A percentile compares a stretch with the other conserved stretches of the same genome.
phyloP scores from a whole-genome alignment of 2,888 invertebrate genomes.

The Sinhomidia bicolor region DNA sequence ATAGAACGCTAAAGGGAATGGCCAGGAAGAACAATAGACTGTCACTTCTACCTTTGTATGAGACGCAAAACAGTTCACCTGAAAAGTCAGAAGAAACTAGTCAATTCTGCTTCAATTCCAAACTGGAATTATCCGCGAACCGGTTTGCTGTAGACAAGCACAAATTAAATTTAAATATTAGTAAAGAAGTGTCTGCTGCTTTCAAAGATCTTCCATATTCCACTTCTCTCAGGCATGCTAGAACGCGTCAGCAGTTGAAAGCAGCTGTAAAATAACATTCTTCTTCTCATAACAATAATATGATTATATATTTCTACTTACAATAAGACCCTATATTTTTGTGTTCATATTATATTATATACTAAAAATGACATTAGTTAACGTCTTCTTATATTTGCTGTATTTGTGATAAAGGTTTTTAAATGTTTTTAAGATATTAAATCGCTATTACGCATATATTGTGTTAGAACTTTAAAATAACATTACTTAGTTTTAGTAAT shows the following conservation, averaged over 20 bases:
- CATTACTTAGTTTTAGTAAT: too few relatives aligned
- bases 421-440: too few relatives aligned
- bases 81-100: conserved; percentile 4
- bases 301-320: too few relatives aligned
- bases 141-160: not conserved
- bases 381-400: too few relatives aligned
- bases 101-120: not conserved
- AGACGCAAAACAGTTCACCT: not conserved
- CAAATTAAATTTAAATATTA: conserved; percentile 22
- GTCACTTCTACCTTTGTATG: not conserved
- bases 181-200: not conserved
- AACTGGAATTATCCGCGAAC: not conserved
- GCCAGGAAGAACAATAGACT: not conserved
- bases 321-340: not conserved
- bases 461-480: too few relatives aligned
- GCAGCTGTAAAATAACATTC: conserved; percentile 42
- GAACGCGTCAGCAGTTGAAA: conserved; percentile 45
- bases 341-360: not conserved
- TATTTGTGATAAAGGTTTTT: too few relatives aligned
- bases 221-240: not conserved
- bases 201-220: conserved; percentile 25
- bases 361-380: too few relatives aligned
- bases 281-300: not conserved
- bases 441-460: too few relatives aligned
- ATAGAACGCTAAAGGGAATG: not conserved